These are phyloP conservation scores for Martes martes DNA, from an alignment of 2,113 vertebrate genomes.

Conservation along the genomic window DNA sequence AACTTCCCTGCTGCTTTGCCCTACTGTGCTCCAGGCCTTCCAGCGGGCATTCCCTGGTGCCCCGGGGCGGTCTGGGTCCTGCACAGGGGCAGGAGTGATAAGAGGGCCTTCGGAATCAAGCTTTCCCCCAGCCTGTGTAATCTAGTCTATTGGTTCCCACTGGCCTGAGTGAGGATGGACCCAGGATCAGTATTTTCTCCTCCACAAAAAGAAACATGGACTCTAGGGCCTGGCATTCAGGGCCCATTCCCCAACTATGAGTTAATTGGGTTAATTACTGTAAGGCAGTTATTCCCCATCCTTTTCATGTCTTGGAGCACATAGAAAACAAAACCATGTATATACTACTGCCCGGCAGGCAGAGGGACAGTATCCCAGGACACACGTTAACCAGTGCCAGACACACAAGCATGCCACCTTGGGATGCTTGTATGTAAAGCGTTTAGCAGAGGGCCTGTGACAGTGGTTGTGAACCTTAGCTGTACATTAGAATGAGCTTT, in stretches of 20 bases:
- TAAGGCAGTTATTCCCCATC: neutral
- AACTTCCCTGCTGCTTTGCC: neutral
- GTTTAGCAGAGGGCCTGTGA: neutral
- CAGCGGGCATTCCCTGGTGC: neutral
- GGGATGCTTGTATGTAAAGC: neutral
- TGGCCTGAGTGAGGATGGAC: neutral
- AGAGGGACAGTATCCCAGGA: neutral
- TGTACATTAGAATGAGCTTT: neutral
- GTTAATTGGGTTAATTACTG: neutral
- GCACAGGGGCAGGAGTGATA: neutral
- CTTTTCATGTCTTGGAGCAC: neutral
- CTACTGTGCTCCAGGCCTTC: neutral
- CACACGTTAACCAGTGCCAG: fast-evolving
- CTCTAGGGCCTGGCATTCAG: neutral
- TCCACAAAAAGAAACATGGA: neutral
- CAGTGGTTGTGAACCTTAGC: neutral
- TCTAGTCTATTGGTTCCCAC: neutral
- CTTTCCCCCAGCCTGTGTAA: too few species aligned
- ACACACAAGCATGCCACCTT: neutral
- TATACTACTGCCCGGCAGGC: neutral
- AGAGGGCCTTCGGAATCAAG: neutral
- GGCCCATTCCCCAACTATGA: neutral
- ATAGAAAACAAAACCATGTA: neutral
- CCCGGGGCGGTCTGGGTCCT: neutral
- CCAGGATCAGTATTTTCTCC: neutral